Conservation (phyloP, 2,888 invertebrate species). For the Priapulus caudatus region DNA sequence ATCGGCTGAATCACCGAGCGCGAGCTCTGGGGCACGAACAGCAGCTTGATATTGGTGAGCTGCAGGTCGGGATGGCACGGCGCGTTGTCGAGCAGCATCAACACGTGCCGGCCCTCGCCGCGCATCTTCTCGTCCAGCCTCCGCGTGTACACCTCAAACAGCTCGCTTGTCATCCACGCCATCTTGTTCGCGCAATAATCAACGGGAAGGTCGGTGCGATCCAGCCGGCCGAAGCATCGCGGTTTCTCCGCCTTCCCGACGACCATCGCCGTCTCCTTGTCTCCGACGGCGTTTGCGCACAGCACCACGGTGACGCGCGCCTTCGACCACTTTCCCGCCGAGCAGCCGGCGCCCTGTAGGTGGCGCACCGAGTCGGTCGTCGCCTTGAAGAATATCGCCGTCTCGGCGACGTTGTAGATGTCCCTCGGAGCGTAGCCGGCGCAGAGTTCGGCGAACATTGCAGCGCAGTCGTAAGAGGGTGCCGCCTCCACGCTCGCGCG, state of each 20-base stretch:
- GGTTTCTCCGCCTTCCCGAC: no score
- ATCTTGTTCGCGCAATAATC: background rate
- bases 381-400: constrained; percentile 12
- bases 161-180: constrained; percentile 7
- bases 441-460: no score
- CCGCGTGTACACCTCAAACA: background rate
- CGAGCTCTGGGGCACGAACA: constrained; percentile 12
- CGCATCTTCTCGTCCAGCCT: constrained; percentile 4
- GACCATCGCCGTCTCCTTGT: no score
- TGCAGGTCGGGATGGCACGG: constrained; percentile 12
- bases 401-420: constrained; percentile 14
- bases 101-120: constrained; percentile 10
- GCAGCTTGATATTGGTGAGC: constrained; percentile 13
- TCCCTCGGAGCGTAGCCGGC: constrained; percentile 9
- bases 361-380: constrained; percentile 14
- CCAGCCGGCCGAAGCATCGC: constrained; percentile 9
- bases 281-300: no score
- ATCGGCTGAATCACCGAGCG: constrained; percentile 9
- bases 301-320: no score
- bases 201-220: background rate
- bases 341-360: no score
- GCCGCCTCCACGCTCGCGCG: no score
- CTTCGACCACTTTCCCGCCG: no score
- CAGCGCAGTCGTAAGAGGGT: no score
- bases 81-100: constrained; percentile 16